These are phyloP conservation scores for Trichopoda pennipes DNA, from an alignment of 2,888 invertebrate genomes.

Conservation along the genomic window DNA sequence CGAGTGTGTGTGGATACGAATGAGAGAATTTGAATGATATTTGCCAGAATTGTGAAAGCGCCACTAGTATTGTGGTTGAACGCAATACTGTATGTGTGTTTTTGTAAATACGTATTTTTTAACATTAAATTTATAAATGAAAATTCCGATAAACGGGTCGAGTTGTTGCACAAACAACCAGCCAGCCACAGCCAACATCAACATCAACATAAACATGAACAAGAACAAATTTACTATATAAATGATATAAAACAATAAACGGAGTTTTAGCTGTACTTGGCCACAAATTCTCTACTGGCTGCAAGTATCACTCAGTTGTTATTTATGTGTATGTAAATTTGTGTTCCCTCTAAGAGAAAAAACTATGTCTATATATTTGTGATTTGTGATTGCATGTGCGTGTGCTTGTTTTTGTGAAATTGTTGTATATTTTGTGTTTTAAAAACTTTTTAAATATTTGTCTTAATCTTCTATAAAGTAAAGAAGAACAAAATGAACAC, in stretches of 20 bases:
- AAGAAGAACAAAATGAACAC: slow-evolving; percentile 1
- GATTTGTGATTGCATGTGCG: not conserved
- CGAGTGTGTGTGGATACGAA: no score
- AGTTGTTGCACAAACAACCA: slow-evolving; percentile 13
- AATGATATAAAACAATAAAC: slow-evolving; percentile 34
- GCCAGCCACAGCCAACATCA: slow-evolving; percentile 5
- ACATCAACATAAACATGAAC: slow-evolving; percentile 30
- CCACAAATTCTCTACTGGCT: slow-evolving; percentile 60
- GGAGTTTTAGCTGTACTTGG: slow-evolving; percentile 38
- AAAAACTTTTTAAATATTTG: slow-evolving; percentile 66
- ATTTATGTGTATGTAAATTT: slow-evolving; percentile 31
- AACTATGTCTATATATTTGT: slow-evolving; percentile 13
- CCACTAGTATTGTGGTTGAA: slow-evolving; percentile 61
- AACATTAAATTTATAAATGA: slow-evolving; percentile 58
- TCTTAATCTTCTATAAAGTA: slow-evolving; percentile 57
- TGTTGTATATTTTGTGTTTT: slow-evolving; percentile 42
- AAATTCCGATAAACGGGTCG: slow-evolving; percentile 60
- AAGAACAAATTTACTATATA: slow-evolving; percentile 44
- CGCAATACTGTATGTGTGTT: slow-evolving; percentile 23
- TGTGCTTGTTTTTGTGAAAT: slow-evolving; percentile 3
- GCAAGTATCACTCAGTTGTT: slow-evolving; percentile 45
- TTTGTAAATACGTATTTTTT: slow-evolving; percentile 18
- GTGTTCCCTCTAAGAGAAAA: not conserved
- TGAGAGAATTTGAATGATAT: not conserved
- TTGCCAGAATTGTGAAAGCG: slow-evolving; percentile 30